Evolutionary conservation across 2,888 invertebrate genomes (phyloP).

Genomic region (Nycteola revayana): DNA sequence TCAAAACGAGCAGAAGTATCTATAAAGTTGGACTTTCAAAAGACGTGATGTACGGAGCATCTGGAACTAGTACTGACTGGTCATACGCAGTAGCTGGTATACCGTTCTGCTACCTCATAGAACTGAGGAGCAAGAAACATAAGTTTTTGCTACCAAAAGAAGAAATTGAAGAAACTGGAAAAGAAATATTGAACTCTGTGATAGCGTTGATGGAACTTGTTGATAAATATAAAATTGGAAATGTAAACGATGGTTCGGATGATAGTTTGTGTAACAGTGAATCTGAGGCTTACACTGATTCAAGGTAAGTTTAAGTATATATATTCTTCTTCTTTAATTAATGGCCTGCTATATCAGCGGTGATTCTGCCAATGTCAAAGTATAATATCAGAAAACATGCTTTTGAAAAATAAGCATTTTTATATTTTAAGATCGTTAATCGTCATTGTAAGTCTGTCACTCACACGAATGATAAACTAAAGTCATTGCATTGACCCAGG

Average conservation of each 20-base stretch:
- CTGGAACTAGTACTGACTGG: constrained; percentile 70
- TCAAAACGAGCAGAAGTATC: constrained; percentile 54
- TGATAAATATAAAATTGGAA: constrained; percentile 37
- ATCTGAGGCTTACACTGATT: too few relatives aligned
- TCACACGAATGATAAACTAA: too few relatives aligned
- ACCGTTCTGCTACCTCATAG: constrained; percentile 68
- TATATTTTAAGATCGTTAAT: too few relatives aligned
- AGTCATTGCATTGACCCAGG: too few relatives aligned
- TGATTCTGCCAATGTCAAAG: too few relatives aligned
- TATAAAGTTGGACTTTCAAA: constrained; percentile 71
- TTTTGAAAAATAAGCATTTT: too few relatives aligned
- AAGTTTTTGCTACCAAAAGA: constrained; percentile 60
- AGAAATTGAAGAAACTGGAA: constrained; percentile 62
- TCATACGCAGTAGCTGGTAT: constrained; percentile 60
- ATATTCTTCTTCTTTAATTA: too few relatives aligned
- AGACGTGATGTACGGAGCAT: constrained; percentile 68
- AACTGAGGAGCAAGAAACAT: constrained; percentile 62
- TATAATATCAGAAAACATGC: too few relatives aligned
- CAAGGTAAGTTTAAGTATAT: too few relatives aligned
- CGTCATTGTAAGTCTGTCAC: too few relatives aligned
- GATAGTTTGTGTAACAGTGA: background rate
- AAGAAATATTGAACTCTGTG: constrained; percentile 57
- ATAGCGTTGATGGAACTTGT: constrained; percentile 64
- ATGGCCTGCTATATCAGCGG: too few relatives aligned
- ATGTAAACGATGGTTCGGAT: constrained; percentile 1